Percentiles rank a stretch among this genome's conserved stretches.
phyloP scores from a whole-genome alignment of 2,797 vertebrate genomes.

The Serranus cabrilla region DNA sequence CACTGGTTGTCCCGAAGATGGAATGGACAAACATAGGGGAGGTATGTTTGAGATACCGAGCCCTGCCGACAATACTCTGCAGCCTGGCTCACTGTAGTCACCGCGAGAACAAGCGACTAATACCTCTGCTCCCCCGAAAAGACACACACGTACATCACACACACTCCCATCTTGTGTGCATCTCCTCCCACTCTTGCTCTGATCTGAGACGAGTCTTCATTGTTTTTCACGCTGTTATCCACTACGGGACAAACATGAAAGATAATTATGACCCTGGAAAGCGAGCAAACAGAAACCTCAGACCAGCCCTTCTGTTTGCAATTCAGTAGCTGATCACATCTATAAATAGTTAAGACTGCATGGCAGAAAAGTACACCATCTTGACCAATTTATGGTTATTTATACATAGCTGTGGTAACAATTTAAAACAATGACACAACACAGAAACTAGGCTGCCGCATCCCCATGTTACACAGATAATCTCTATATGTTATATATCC shows the following conservation, averaged over 20 bases:
- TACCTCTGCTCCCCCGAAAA: slow-evolving; percentile 12
- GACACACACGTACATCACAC: slow-evolving; percentile 11
- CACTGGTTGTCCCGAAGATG: slow-evolving; percentile 70
- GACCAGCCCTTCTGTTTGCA: slow-evolving; percentile 17
- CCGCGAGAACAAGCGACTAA: slow-evolving; percentile 32
- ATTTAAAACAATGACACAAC: slow-evolving; percentile 27
- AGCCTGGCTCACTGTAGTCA: slow-evolving; percentile 44
- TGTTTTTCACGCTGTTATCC: slow-evolving; percentile 43
- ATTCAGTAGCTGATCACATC: slow-evolving; percentile 21
- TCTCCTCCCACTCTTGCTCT: slow-evolving; percentile 20
- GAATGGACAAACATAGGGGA: slow-evolving; percentile 77
- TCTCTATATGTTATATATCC: slow-evolving; percentile 29
- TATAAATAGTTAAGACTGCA: slow-evolving; percentile 3
- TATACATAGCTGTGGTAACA: slow-evolving; percentile 24
- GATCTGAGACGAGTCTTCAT: slow-evolving; percentile 28
- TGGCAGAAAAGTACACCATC: background rate
- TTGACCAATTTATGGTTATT: background rate
- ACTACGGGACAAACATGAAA: slow-evolving; percentile 11
- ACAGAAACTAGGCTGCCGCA: slow-evolving; percentile 35
- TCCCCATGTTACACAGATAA: slow-evolving; percentile 36
- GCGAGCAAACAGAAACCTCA: slow-evolving; percentile 24
- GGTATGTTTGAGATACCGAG: slow-evolving; percentile 73
- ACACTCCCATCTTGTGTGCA: slow-evolving; percentile 27
- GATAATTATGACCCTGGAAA: slow-evolving; percentile 21
- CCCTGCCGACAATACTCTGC: slow-evolving; percentile 50